phyloP scores from a whole-genome alignment of 2,113 vertebrate species.

The Notiomystis cincta region DNA sequence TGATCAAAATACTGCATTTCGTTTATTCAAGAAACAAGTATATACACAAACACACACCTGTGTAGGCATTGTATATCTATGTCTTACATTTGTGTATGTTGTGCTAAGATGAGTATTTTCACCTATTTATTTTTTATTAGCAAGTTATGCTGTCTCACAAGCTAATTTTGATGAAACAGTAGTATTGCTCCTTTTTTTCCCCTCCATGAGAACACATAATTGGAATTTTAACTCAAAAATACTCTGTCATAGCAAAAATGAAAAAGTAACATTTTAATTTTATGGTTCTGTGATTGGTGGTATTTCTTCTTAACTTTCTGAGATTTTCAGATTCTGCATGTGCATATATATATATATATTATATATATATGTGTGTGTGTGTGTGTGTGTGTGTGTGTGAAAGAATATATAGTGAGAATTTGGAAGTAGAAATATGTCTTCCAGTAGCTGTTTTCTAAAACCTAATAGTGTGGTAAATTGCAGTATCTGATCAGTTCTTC shows the following conservation, averaged over 20 bases:
- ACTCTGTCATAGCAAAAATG: not conserved
- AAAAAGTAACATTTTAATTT: not conserved
- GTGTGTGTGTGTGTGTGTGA: not conserved
- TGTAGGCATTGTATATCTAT: not conserved
- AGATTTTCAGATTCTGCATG: not conserved
- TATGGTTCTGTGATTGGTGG: not conserved
- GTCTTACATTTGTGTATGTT: not conserved
- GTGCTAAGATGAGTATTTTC: not conserved
- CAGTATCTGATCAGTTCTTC: not conserved
- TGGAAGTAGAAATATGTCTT: not conserved
- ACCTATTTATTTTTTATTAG: not conserved
- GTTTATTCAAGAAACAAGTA: not conserved
- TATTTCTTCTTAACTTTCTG: not conserved
- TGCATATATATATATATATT: not conserved
- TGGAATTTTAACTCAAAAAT: not conserved
- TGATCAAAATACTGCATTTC: not conserved
- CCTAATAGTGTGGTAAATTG: not conserved
- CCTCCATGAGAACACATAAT: not conserved
- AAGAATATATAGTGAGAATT: not conserved
- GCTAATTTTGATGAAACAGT: not conserved
- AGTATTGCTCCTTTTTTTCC: not conserved
- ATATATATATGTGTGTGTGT: too few species aligned
- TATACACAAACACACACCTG: accelerated
- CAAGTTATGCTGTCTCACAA: not conserved
- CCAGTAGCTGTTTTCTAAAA: not conserved